Conservation (phyloP, 1,140 invertebrate species). For the Coboldia fuscipes region DNA sequence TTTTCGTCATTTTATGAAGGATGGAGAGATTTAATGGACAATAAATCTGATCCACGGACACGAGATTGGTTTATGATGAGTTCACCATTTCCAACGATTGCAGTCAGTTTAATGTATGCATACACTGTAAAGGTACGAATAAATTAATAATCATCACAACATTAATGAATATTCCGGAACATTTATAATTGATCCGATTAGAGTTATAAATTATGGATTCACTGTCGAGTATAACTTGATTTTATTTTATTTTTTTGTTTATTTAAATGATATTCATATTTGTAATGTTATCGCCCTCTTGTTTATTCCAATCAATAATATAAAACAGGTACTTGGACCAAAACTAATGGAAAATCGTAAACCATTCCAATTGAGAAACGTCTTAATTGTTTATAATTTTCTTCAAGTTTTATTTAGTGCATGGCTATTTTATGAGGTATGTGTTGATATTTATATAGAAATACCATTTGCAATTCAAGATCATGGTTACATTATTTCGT, state of each 20-base stretch:
- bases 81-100: conserved; percentile 55
- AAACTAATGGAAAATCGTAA: conserved; percentile 76
- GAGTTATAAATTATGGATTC: neutral
- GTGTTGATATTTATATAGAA: conserved; percentile 6
- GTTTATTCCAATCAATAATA: neutral
- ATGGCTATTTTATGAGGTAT: conserved; percentile 69
- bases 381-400: conserved; percentile 71
- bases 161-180: neutral
- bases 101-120: conserved; percentile 53
- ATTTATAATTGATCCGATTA: neutral
- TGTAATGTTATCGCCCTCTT: neutral
- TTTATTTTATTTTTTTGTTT: too few species aligned
- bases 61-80: conserved; percentile 68
- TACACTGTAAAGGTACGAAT: conserved; percentile 59
- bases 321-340: conserved; percentile 44
- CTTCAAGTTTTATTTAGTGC: conserved; percentile 64
- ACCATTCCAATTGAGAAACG: conserved; percentile 56
- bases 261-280: too few species aligned
- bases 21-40: conserved; percentile 47
- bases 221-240: neutral
- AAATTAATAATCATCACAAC: too few species aligned
- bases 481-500: conserved; percentile 5
- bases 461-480: too few species aligned
- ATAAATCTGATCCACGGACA: conserved; percentile 58
- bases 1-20: conserved; percentile 24